Base-by-base conservation (phyloP, 1,140 invertebrate genomes). In the Idris sp. region DNA sequence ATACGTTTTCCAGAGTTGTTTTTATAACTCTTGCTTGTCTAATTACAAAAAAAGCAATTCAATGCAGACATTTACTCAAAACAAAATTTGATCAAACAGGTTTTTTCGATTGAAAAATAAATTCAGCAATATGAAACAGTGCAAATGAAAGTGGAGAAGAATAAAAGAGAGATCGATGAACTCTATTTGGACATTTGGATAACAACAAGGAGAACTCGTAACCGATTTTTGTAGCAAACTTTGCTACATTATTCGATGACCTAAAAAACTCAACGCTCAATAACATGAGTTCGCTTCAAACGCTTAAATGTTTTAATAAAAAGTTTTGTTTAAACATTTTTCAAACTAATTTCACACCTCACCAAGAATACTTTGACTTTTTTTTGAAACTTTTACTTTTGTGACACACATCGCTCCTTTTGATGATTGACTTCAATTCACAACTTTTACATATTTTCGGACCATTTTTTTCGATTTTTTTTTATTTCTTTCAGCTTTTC, bases 211-310 rank as follows among this genome's bases (percentile, higher is more conserved):
- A 49, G 11, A 35, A 7, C 11, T 16, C 13, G 41, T 13, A 40
- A 49, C 56, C 56, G 56, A 61, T 49, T 62, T n/a, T 62, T 38
- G 26, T 61, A 49, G 26, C 22, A 49, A 64, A 64, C 36, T 64
- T 64, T 46, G 46, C 38, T 11, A 31, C 38, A 53, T 64, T 64
- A 62, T 36, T 35, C 48, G 46, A 36, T 64, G 59, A 64, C 59
- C 59, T 53, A 64, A 64, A 64, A 64, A 64, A 53, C 13, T 13
- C 15, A 18, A 18, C 59, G 59, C 38, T 64, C 59, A 18, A 62
- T 62, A 62, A 31, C 31, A 41, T 15, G 44, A 31, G 15, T 19
- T 40, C 3, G n/a, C 56, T 40, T 62, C 44, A 49, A 25, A 41
- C 16, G 35, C 36, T 22, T 62, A 64, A 53, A 53, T 36, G 40